Evolutionary conservation across 2,113 vertebrate species (phyloP).

Genomic region (Theropithecus gelada): DNA sequence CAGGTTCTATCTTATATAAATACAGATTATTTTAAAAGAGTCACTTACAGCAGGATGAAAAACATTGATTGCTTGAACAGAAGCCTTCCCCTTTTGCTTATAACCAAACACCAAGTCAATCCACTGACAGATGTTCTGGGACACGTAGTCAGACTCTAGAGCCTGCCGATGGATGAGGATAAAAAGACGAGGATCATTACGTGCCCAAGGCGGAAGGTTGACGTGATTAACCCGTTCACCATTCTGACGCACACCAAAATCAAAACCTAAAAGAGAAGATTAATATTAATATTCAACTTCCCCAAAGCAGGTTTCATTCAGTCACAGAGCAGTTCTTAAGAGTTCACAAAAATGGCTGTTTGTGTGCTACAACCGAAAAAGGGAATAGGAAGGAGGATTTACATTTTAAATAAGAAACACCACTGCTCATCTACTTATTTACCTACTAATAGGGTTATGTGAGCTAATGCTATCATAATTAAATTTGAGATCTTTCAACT

Average conservation of each 20-base stretch:
- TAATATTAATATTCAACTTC: neutral
- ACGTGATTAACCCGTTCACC: conserved; percentile 97
- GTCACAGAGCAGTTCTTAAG: neutral
- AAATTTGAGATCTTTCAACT: neutral
- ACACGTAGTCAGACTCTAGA: conserved; percentile 96
- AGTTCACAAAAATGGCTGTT: neutral
- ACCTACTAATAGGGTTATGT: neutral
- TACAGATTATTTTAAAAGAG: neutral
- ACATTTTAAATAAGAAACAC: neutral
- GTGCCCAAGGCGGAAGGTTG: conserved; percentile 97
- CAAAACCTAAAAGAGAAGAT: conserved; percentile 90
- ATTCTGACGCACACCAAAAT: conserved; percentile 98
- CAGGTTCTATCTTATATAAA: neutral
- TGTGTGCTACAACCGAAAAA: neutral
- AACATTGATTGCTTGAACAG: conserved; percentile 98
- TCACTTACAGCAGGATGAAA: conserved; percentile 97
- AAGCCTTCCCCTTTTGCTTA: conserved; percentile 98
- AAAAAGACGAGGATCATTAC: conserved; percentile 97
- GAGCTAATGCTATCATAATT: neutral
- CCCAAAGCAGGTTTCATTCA: neutral
- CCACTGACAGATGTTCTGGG: conserved; percentile 98
- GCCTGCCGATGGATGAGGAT: conserved; percentile 97
- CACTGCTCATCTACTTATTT: neutral
- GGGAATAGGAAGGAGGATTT: neutral
- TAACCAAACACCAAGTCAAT: conserved; percentile 98